phyloP scores from a whole-genome alignment of 2,888 invertebrate species.

The Prosopocoilus inquinatus region DNA sequence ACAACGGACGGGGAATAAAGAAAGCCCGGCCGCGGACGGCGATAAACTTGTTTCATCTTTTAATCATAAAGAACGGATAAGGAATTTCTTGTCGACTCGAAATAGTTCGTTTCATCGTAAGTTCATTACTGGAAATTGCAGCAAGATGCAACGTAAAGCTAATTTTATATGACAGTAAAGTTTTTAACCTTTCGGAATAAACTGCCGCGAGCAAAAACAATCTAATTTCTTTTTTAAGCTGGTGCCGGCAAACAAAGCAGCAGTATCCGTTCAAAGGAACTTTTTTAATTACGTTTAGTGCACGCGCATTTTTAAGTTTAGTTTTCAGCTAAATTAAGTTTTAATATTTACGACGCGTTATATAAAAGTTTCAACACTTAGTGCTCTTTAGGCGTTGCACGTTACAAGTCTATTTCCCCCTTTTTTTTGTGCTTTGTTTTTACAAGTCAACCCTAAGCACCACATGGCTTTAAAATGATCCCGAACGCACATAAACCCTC shows the following conservation, averaged over 20 bases:
- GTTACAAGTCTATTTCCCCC: not conserved
- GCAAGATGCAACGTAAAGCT: slow-evolving; percentile 1
- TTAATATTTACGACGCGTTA: too few relatives aligned
- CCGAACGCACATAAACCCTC: slow-evolving; percentile 16
- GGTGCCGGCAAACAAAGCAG: not conserved
- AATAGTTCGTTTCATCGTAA: slow-evolving; percentile 1
- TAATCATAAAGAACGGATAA: too few relatives aligned
- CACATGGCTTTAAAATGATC: slow-evolving; percentile 15
- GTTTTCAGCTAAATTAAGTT: too few relatives aligned
- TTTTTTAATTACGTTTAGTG: too few relatives aligned
- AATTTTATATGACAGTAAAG: not conserved
- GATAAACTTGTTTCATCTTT: too few relatives aligned
- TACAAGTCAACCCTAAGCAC: slow-evolving; percentile 14
- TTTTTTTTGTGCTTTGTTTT: slow-evolving; percentile 7
- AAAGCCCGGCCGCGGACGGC: too few relatives aligned
- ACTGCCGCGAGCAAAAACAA: not conserved
- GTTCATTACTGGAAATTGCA: not conserved
- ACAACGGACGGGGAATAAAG: too few relatives aligned
- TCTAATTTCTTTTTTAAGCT: slow-evolving; percentile 1
- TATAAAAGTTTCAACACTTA: too few relatives aligned
- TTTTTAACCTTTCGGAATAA: not conserved
- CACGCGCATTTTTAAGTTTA: too few relatives aligned
- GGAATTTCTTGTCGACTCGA: not conserved
- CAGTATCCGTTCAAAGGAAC: too few relatives aligned
- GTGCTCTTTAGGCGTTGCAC: not conserved